A percentile compares a stretch with the other conserved stretches of the same genome.
Conservation (phyloP, 2,888 invertebrate species). For the Dynastes hyllus region DNA sequence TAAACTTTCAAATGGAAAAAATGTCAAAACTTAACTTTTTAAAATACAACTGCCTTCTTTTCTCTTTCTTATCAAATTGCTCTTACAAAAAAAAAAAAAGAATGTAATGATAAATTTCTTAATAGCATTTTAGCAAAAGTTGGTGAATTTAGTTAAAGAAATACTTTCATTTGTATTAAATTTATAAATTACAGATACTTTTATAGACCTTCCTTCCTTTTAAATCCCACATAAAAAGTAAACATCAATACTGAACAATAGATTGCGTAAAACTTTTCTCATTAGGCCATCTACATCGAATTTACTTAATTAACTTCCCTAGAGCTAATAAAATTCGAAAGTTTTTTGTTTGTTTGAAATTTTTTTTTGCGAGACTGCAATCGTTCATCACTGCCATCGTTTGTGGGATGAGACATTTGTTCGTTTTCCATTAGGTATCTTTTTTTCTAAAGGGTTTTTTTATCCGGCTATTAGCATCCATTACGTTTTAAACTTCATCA, state of each 20-base stretch:
- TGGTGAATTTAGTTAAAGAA: too few species aligned
- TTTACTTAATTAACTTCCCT: not conserved
- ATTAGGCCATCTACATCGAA: not conserved
- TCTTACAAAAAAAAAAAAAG: too few species aligned
- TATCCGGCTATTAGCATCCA: not conserved
- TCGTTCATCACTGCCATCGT: conserved; percentile 3
- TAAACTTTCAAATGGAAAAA: too few species aligned
- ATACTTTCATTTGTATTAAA: too few species aligned
- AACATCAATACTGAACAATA: not conserved
- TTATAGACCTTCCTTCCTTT: too few species aligned
- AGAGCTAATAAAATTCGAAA: not conserved
- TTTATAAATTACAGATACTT: too few species aligned
- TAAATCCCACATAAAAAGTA: too few species aligned
- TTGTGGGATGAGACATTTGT: not conserved
- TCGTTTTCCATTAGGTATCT: not conserved
- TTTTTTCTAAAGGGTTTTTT: not conserved
- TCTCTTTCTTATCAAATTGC: too few species aligned
- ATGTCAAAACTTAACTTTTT: too few species aligned
- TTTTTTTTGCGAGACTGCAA: not conserved
- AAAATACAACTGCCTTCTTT: too few species aligned
- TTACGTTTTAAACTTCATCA: conserved; percentile 7
- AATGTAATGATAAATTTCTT: too few species aligned
- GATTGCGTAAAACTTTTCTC: not conserved
- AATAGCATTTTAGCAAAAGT: too few species aligned
- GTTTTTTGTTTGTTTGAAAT: not conserved